Percentiles rank a stretch among this genome's conserved stretches.
Conservation (phyloP, 2,888 invertebrate genomes). For the Pammene fasciana region DNA sequence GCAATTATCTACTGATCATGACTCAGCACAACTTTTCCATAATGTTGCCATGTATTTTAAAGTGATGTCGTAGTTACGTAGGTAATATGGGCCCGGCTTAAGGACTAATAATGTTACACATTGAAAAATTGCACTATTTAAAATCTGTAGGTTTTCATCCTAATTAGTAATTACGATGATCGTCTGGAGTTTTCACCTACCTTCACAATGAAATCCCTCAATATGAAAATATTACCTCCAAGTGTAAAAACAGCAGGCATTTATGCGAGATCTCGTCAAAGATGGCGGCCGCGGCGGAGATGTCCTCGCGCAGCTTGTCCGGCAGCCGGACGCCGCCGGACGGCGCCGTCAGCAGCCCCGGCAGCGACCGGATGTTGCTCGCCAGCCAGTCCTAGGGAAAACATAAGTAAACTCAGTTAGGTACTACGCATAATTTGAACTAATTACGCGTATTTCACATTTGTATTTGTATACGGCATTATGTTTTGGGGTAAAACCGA, state of each 20-base stretch:
- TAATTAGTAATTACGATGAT: no score
- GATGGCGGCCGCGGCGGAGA: constrained; percentile 88
- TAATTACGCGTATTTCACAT: neutral
- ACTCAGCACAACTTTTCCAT: no score
- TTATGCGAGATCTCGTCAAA: constrained; percentile 96
- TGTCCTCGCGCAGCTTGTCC: constrained; percentile 85
- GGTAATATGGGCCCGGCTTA: no score
- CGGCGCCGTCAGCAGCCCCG: constrained; percentile 55
- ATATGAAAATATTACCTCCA: constrained; percentile 86
- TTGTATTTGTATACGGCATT: neutral
- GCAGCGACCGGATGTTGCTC: constrained; percentile 61
- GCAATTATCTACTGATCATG: no score
- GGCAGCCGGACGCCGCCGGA: constrained; percentile 66
- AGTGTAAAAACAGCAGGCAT: constrained; percentile 94
- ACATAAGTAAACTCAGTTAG: neutral
- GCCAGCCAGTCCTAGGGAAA: constrained; percentile 88
- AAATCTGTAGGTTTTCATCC: no score
- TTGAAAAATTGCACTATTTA: no score
- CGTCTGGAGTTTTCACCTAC: no score
- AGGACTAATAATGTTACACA: no score
- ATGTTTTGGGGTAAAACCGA: neutral
- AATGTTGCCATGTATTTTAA: no score
- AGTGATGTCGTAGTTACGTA: no score
- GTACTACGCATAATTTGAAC: no score
- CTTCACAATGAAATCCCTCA: no score